phyloP scores from a whole-genome alignment of 2,888 invertebrate species.

The Tribolium freemani region DNA sequence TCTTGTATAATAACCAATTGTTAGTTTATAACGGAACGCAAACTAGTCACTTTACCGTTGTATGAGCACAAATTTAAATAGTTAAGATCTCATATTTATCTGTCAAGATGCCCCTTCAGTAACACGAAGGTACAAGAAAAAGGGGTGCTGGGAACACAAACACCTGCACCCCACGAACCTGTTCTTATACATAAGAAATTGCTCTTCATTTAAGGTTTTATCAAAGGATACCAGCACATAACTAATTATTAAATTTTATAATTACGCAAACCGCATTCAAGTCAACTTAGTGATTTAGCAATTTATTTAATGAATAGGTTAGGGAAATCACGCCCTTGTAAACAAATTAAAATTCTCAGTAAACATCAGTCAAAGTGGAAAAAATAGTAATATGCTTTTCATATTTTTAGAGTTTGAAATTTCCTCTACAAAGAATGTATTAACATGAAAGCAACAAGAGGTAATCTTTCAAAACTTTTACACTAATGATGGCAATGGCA shows the following conservation, averaged over 20 bases:
- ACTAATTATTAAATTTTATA: slow-evolving; percentile 32
- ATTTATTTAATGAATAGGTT: not conserved
- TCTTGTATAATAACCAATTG: slow-evolving; percentile 20
- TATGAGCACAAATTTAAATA: slow-evolving; percentile 25
- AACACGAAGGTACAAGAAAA: not conserved
- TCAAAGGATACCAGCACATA: slow-evolving; percentile 7
- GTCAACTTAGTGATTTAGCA: not conserved
- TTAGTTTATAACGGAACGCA: slow-evolving; percentile 9
- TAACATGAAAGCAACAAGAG: not conserved
- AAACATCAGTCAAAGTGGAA: not conserved
- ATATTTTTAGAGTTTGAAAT: too few relatives aligned
- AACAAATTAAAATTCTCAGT: not conserved
- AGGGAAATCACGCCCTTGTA: not conserved
- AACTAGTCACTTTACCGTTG: slow-evolving; percentile 5
- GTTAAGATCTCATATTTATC: slow-evolving; percentile 3
- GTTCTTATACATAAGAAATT: slow-evolving; percentile 19
- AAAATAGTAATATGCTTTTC: not conserved
- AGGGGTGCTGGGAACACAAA: slow-evolving; percentile 18
- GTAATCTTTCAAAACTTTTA: not conserved
- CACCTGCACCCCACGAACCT: slow-evolving; percentile 14
- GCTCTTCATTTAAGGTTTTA: slow-evolving; percentile 8
- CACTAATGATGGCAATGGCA: not conserved
- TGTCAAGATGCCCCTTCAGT: slow-evolving; percentile 8
- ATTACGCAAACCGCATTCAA: slow-evolving; percentile 17
- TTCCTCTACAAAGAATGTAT: too few relatives aligned